A percentile compares a stretch with the other conserved stretches of the same genome.
Evolutionary conservation across 30 jellyfish, hydroid and myxozoan genomes (phyloP).

Genomic region (Haliclystus octoradiatus): DNA sequence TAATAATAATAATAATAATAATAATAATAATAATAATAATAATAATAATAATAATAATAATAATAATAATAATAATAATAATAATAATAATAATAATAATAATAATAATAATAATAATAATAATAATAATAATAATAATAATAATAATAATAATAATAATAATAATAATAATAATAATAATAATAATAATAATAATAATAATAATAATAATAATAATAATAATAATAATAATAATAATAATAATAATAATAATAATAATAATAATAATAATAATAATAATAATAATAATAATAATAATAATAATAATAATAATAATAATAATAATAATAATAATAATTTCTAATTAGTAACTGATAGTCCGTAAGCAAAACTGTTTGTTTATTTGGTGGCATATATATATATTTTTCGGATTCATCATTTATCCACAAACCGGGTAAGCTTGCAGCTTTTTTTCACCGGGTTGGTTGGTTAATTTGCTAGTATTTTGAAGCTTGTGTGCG

Average conservation of each 20-base stretch:
- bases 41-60: background rate
- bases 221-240: background rate
- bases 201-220: background rate
- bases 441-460: too few relatives aligned
- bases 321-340: too few relatives aligned
- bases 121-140: background rate
- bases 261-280: background rate
- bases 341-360: too few relatives aligned
- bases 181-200: background rate
- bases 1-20: background rate
- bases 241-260: background rate
- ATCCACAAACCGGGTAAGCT: too few relatives aligned
- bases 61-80: too few relatives aligned
- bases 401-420: too few relatives aligned
- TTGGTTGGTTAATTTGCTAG: too few relatives aligned
- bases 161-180: conserved; percentile 7
- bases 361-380: too few relatives aligned
- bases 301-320: too few relatives aligned
- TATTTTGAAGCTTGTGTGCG: too few relatives aligned
- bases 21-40: background rate
- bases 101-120: background rate
- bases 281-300: too few relatives aligned
- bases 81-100: background rate
- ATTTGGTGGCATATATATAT: too few relatives aligned
- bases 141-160: conserved; percentile 4